Percentiles rank a stretch among this genome's conserved stretches.
Conservation (phyloP, 2,797 vertebrate genomes). For the Myioborus melanocephalus region DNA sequence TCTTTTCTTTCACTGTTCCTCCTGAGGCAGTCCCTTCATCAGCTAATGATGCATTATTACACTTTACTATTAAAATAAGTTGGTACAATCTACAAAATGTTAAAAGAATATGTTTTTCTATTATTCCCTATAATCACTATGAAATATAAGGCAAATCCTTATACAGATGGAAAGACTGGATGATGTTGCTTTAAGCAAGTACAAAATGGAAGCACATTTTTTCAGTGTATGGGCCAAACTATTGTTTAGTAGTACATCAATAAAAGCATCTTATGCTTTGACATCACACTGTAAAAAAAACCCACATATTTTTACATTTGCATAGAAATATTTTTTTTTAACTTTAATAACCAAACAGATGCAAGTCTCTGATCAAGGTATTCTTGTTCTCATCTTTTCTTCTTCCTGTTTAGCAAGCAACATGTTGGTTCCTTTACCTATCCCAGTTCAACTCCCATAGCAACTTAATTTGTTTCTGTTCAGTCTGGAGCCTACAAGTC, state of each 20-base stretch:
- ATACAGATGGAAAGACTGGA: slow-evolving; percentile 44
- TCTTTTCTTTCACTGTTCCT: neutral
- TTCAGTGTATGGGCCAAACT: neutral
- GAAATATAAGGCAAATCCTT: slow-evolving; percentile 47
- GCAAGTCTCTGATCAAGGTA: neutral
- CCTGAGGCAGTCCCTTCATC: slow-evolving; percentile 13
- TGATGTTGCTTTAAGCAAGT: slow-evolving; percentile 37
- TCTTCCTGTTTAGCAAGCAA: neutral
- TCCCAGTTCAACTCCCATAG: neutral
- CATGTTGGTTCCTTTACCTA: neutral
- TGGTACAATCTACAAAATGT: neutral
- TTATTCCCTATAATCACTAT: neutral
- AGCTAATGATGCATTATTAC: neutral
- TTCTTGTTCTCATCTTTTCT: neutral
- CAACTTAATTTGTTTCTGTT: neutral
- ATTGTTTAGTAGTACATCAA: neutral
- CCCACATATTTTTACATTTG: neutral
- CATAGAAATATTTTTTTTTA: neutral
- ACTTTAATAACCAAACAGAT: neutral
- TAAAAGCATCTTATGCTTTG: neutral
- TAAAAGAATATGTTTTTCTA: neutral
- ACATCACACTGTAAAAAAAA: neutral
- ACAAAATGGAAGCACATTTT: slow-evolving; percentile 24
- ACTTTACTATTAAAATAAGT: slow-evolving; percentile 9
- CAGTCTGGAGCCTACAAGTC: neutral